Percentiles rank a stretch among this genome's conserved stretches.
These are phyloP conservation scores for Falco berigora DNA, from an alignment of 2,797 vertebrate species.

Conservation along the genomic window DNA sequence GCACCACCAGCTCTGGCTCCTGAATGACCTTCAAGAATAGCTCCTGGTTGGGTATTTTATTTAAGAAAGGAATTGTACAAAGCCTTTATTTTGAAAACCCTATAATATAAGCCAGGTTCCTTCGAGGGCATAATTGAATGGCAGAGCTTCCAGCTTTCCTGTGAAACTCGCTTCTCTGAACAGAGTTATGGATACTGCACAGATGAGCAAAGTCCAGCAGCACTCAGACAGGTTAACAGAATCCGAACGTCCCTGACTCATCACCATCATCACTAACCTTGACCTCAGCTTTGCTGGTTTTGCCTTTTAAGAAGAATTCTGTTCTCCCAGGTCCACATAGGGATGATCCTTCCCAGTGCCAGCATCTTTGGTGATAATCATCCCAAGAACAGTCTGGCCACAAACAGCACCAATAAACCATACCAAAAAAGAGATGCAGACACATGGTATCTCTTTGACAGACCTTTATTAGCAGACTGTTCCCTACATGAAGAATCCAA, in stretches of 20 bases:
- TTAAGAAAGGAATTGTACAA: not conserved
- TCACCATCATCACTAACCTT: not conserved
- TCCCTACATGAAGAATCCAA: constrained; percentile 63
- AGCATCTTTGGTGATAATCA: not conserved
- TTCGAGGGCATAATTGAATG: not conserved
- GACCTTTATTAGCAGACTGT: constrained; percentile 77
- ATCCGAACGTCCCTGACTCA: not conserved
- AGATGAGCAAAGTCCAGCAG: not conserved
- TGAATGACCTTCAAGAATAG: not conserved
- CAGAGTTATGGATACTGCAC: not conserved
- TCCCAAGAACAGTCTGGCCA: not conserved
- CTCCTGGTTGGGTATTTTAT: not conserved
- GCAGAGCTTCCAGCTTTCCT: not conserved
- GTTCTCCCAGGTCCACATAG: not conserved
- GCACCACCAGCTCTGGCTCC: not conserved
- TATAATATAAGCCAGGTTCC: not conserved
- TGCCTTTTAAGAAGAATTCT: not conserved
- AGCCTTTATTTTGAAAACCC: not conserved
- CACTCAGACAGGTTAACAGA: not conserved
- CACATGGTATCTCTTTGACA: constrained; percentile 42
- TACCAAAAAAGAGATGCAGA: fast-evolving
- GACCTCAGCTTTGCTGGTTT: not conserved
- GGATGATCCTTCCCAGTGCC: not conserved
- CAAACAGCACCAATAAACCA: not conserved
- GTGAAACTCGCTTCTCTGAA: not conserved